A percentile compares a stretch with the other conserved stretches of the same genome.
phyloP scores from a whole-genome alignment of 2,888 invertebrate genomes.

The Julus scandinavius region DNA sequence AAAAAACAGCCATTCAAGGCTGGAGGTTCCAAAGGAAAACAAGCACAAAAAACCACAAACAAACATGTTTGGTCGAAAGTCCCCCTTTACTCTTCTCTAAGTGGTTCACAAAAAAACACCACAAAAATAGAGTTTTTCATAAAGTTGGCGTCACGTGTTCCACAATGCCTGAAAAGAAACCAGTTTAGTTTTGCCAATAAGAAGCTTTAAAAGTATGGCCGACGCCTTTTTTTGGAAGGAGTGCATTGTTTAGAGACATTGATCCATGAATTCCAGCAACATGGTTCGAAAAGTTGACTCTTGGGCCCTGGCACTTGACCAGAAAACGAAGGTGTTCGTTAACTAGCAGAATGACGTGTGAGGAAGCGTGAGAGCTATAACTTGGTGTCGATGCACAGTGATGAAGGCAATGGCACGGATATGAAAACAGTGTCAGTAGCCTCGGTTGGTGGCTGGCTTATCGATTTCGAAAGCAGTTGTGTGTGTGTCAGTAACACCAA shows the following conservation, averaged over 20 bases:
- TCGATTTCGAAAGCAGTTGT: constrained; percentile 35
- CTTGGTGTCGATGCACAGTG: not conserved
- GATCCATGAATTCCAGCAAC: not conserved
- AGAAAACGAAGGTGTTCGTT: not conserved
- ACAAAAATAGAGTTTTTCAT: not conserved
- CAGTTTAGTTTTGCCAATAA: not conserved
- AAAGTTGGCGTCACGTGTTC: not conserved
- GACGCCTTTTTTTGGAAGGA: not conserved
- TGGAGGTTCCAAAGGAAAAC: not conserved
- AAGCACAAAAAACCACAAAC: not conserved
- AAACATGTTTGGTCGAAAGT: not conserved
- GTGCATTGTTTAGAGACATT: not conserved
- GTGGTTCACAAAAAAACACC: not conserved
- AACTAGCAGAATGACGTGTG: not conserved
- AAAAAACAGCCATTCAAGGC: not conserved
- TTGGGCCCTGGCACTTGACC: not conserved
- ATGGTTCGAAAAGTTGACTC: not conserved
- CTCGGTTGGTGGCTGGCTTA: constrained; percentile 38
- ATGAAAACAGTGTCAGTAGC: constrained; percentile 27
- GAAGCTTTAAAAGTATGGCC: not conserved
- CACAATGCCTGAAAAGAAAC: not conserved
- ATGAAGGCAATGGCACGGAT: not conserved
- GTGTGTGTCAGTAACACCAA: constrained; percentile 48
- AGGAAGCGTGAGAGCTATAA: not conserved
- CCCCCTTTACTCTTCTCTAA: not conserved